Evolutionary conservation across 2,797 vertebrate genomes (phyloP).

Genomic region (Takifugu ocellatus): DNA sequence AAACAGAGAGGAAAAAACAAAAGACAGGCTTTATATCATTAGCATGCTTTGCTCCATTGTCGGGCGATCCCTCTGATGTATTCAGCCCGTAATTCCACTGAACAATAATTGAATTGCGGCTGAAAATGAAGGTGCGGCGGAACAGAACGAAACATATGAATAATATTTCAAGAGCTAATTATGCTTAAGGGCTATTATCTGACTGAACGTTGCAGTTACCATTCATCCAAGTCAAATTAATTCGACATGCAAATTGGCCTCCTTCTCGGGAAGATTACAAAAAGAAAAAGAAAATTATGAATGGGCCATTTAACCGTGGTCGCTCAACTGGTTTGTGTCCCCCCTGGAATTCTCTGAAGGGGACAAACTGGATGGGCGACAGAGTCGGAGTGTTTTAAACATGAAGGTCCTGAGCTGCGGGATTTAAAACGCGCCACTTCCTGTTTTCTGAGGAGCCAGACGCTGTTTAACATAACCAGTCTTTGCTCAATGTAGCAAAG

Average conservation of each 20-base stretch:
- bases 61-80: constrained; percentile 26
- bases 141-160: constrained; percentile 48
- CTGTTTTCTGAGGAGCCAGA: not conserved
- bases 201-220: constrained; percentile 47
- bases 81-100: constrained; percentile 41
- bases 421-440: not conserved
- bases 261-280: constrained; percentile 9
- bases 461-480: not conserved
- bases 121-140: constrained; percentile 44
- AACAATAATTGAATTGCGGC: constrained; percentile 50
- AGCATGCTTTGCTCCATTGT: constrained; percentile 8
- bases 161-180: constrained; percentile 60
- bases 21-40: constrained; percentile 10
- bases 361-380: constrained; percentile 1
- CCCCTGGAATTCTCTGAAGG: constrained; percentile 1
- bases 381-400: too few relatives aligned
- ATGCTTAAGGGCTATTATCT: constrained; percentile 49
- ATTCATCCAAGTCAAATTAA: constrained; percentile 51
- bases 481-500: not conserved
- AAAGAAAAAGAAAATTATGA: constrained; percentile 2
- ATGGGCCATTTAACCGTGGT: constrained; percentile 12
- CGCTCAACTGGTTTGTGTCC: not conserved
- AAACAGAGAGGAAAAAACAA: not conserved
- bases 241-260: constrained; percentile 40
- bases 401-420: too few relatives aligned